A percentile compares a stretch with the other conserved stretches of the same genome.
Evolutionary conservation across 2,113 vertebrate genomes (phyloP).

Genomic region (Orthonyx spaldingii): DNA sequence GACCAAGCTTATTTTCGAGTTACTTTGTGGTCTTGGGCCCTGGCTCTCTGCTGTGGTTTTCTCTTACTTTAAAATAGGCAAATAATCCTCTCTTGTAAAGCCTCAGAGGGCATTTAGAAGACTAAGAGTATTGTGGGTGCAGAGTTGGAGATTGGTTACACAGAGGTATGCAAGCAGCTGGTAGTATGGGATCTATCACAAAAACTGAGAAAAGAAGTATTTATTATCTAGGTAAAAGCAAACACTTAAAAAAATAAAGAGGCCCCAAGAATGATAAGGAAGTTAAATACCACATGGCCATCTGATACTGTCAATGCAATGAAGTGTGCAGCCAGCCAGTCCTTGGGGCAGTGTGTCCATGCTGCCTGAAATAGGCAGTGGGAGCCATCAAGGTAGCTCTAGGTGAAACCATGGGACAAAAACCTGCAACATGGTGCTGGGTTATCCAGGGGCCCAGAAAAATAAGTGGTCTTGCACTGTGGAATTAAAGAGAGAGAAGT

Average conservation of each 20-base stretch:
- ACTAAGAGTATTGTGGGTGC: background rate
- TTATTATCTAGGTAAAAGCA: background rate
- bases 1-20: background rate
- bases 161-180: background rate
- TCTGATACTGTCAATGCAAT: background rate
- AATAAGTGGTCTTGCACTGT: background rate
- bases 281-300: background rate
- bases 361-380: background rate
- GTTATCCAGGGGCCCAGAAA: background rate
- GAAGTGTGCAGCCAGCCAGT: background rate
- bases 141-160: background rate
- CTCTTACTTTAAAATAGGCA: background rate
- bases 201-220: background rate
- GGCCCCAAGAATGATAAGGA: background rate
- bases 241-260: background rate
- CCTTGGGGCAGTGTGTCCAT: rapidly evolving
- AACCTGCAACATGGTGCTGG: background rate
- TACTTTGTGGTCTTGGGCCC: background rate
- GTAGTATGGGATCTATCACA: background rate
- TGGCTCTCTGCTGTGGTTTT: rapidly evolving
- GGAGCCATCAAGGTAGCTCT: background rate
- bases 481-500: background rate
- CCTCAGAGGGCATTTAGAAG: background rate
- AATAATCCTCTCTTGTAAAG: background rate
- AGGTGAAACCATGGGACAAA: background rate